Conservation (phyloP, 2,888 invertebrate species). For the Scrobipalpa atriplicella region DNA sequence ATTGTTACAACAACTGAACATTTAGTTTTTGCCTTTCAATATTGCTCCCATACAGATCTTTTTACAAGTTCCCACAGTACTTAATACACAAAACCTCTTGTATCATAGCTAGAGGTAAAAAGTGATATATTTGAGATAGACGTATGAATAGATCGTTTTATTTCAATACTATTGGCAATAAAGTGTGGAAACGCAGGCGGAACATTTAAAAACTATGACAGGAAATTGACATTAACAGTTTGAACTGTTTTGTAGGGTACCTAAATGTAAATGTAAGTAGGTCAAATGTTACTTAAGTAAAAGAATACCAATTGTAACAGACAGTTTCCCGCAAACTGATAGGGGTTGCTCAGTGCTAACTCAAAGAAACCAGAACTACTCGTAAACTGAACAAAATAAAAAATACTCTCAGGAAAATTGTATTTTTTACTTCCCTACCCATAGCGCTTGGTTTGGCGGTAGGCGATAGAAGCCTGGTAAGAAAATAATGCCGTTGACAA, state of each 20-base stretch:
- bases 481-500: no score
- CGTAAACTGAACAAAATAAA: no score
- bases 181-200: neutral
- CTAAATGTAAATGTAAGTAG: neutral
- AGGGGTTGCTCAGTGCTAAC: no score
- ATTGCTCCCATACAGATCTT: conserved; percentile 1
- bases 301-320: no score
- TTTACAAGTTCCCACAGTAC: conserved; percentile 14
- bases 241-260: neutral
- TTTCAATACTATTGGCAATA: conserved; percentile 5
- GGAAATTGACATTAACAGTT: conserved; percentile 16
- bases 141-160: conserved; percentile 7
- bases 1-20: neutral
- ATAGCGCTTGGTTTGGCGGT: no score
- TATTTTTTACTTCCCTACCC: no score
- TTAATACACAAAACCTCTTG: neutral
- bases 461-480: no score
- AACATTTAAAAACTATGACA: conserved; percentile 1
- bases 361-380: no score
- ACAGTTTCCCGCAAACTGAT: no score
- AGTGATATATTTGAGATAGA: conserved; percentile 17
- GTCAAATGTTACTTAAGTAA: no score
- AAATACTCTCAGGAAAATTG: no score
- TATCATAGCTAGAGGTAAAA: neutral
- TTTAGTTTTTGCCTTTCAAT: neutral